Conservation (phyloP, 2,888 invertebrate species). For the Tetrapedia diversipes region DNA sequence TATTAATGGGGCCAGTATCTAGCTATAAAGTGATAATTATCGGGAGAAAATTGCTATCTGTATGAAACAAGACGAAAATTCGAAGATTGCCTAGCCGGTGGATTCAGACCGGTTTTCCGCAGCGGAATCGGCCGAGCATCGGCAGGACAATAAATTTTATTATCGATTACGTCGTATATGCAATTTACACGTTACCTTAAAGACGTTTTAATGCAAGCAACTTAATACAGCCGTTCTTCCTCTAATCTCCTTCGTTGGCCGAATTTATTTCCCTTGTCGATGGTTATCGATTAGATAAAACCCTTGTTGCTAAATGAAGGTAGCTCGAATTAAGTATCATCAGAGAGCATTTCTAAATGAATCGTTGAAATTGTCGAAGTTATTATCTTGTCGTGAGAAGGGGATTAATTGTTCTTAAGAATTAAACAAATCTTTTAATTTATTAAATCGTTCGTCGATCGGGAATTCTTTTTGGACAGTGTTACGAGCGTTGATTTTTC, state of each 20-base stretch:
- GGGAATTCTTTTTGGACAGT: too few relatives aligned
- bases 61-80: conserved; percentile 44
- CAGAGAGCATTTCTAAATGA: not conserved
- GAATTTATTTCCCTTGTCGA: conserved; percentile 29
- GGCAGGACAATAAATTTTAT: conserved; percentile 53
- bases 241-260: conserved; percentile 31
- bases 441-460: not conserved
- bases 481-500: too few relatives aligned
- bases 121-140: conserved; percentile 49
- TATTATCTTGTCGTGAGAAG: not conserved
- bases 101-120: conserved; percentile 58
- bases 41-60: conserved; percentile 51
- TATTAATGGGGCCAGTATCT: conserved; percentile 49
- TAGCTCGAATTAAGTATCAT: conserved; percentile 1
- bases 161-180: conserved; percentile 50
- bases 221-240: conserved; percentile 29
- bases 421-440: not conserved
- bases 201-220: conserved; percentile 32
- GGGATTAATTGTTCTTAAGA: not conserved
- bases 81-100: conserved; percentile 33
- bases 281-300: conserved; percentile 14
- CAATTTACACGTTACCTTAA: conserved; percentile 48
- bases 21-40: conserved; percentile 58
- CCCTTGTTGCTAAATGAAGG: not conserved
- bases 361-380: not conserved